phyloP scores from a whole-genome alignment of 2,113 vertebrate genomes.

The Perca schrenkii region DNA sequence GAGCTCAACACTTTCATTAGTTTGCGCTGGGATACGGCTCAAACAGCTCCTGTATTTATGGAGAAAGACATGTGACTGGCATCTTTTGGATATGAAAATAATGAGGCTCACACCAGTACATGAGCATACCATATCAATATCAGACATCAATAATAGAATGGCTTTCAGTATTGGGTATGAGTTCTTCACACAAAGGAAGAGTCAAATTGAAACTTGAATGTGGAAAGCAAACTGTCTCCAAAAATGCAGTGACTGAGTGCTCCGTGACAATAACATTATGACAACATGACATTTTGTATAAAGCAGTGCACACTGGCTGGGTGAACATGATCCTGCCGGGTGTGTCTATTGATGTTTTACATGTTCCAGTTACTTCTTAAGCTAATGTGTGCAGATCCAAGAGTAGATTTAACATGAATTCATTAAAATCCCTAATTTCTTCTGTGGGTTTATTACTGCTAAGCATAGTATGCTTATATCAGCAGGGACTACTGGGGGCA shows the following conservation, averaged over 20 bases:
- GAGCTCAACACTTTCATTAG: conserved; percentile 58
- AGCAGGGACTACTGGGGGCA: too few species aligned
- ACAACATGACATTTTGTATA: neutral
- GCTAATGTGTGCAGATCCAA: neutral
- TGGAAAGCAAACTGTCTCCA: neutral
- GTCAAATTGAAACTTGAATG: neutral
- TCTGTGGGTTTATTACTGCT: neutral
- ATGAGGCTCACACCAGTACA: neutral
- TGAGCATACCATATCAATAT: neutral
- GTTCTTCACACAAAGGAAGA: neutral
- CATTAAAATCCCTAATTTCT: neutral
- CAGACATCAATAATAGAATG: neutral
- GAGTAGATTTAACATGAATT: neutral
- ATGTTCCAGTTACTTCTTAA: neutral
- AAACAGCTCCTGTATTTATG: conserved; percentile 17
- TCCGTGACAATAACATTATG: neutral
- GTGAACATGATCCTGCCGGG: neutral
- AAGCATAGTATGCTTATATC: neutral
- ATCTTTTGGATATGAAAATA: conserved; percentile 17
- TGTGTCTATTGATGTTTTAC: neutral
- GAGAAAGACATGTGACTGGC: conserved; percentile 28
- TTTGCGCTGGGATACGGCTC: conserved; percentile 25
- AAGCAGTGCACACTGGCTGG: neutral
- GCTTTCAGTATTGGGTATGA: neutral
- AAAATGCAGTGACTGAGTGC: neutral